These are phyloP conservation scores for Platyscapa corneri DNA, from an alignment of 1,140 invertebrate genomes.

Conservation along the genomic window DNA sequence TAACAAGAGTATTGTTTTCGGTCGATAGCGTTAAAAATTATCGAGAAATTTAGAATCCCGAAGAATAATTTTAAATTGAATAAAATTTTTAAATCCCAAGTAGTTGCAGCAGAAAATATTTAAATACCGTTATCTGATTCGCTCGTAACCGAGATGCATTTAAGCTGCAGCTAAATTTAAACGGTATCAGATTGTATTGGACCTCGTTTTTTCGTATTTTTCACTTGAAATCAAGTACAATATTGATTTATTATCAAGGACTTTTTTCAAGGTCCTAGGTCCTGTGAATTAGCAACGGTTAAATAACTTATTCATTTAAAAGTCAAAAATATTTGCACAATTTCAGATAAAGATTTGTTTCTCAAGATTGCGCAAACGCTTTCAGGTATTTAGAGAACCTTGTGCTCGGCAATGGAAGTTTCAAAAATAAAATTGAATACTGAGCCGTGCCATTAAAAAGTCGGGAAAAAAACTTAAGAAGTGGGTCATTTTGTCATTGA, in stretches of 20 bases:
- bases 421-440: neutral
- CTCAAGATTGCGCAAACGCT: too few relatives aligned
- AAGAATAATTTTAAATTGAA: neutral
- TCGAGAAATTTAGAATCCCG: neutral
- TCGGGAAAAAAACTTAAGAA: neutral
- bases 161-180: neutral
- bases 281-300: too few relatives aligned
- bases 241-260: neutral
- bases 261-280: too few relatives aligned
- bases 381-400: neutral
- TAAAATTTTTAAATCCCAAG: neutral
- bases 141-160: neutral
- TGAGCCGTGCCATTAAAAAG: neutral
- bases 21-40: too few relatives aligned
- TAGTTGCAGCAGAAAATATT: neutral
- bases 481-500: neutral
- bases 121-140: neutral
- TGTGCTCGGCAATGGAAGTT: neutral
- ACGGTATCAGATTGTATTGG: neutral
- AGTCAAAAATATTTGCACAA: too few relatives aligned
- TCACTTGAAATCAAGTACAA: too few relatives aligned
- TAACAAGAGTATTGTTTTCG: neutral
- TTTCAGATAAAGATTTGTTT: too few relatives aligned
- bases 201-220: too few relatives aligned
- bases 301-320: too few relatives aligned